phyloP scores from a whole-genome alignment of 2,797 vertebrate species.

The Scleropages formosus region DNA sequence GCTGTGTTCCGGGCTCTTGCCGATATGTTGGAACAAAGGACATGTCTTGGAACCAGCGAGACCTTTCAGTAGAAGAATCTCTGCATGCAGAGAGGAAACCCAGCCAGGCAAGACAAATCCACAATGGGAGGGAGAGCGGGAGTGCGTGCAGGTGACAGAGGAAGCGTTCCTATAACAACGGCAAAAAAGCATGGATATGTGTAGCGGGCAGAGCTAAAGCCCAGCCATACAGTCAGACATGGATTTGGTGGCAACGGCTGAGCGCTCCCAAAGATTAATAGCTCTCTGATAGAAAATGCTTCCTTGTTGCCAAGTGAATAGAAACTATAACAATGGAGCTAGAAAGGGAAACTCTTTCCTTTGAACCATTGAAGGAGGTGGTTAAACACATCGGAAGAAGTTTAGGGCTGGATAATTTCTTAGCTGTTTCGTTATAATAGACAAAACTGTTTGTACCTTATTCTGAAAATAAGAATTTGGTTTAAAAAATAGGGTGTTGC shows the following conservation, averaged over 20 bases:
- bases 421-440: neutral
- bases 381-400: neutral
- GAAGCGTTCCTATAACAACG: neutral
- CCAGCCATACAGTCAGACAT: neutral
- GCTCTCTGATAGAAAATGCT: neutral
- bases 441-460: neutral
- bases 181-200: neutral
- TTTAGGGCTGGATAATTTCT: neutral
- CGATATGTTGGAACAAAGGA: no score
- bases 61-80: neutral
- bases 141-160: neutral
- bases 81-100: neutral
- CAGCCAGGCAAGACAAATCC: neutral
- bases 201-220: neutral
- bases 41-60: no score
- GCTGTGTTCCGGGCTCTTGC: no score
- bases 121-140: neutral
- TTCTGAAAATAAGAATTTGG: neutral
- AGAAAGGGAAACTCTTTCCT: neutral
- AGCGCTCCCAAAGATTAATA: slow-evolving; percentile 1
- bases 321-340: slow-evolving; percentile 9
- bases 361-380: neutral
- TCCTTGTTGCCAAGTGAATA: neutral
- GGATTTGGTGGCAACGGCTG: neutral
- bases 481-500: neutral